Evolutionary conservation across 2,113 vertebrate genomes (phyloP).

Genomic region (Dicrurus megarhynchus): DNA sequence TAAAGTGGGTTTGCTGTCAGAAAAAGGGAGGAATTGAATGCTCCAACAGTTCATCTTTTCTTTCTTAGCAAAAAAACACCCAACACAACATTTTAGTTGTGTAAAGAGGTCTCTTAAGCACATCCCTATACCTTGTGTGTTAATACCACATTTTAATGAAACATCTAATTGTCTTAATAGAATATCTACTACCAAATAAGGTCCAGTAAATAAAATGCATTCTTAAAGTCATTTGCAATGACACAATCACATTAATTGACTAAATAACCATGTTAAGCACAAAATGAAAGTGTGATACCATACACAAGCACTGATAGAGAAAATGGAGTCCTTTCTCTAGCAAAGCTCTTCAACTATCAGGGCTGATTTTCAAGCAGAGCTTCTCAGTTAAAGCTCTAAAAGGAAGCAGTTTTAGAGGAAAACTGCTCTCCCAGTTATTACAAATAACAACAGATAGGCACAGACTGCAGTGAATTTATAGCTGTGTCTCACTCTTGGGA

Average conservation of each 20-base stretch:
- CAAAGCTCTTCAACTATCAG: conserved; percentile 1
- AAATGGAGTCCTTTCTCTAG: conserved; percentile 17
- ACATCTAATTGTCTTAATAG: not conserved
- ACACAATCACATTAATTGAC: not conserved
- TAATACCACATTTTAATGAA: not conserved
- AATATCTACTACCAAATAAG: not conserved
- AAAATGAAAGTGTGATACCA: not conserved
- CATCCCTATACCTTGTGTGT: not conserved
- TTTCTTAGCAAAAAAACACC: not conserved
- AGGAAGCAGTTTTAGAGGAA: conserved; percentile 1
- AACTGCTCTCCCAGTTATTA: conserved; percentile 51
- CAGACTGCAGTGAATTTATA: conserved; percentile 50
- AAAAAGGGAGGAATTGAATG: not conserved
- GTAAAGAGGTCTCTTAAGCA: not conserved
- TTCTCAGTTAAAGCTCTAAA: conserved; percentile 42
- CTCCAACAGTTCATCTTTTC: not conserved
- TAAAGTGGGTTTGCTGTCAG: not conserved
- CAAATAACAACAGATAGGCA: conserved; percentile 60
- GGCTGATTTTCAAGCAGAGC: conserved; percentile 20
- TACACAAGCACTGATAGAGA: not conserved
- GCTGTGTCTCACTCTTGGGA: conserved; percentile 48
- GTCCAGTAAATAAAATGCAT: not conserved
- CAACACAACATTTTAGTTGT: not conserved
- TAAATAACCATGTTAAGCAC: not conserved
- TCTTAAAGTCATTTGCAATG: not conserved